Conservation (phyloP, 1,140 invertebrate species). For the Antheraea mylitta region DNA sequence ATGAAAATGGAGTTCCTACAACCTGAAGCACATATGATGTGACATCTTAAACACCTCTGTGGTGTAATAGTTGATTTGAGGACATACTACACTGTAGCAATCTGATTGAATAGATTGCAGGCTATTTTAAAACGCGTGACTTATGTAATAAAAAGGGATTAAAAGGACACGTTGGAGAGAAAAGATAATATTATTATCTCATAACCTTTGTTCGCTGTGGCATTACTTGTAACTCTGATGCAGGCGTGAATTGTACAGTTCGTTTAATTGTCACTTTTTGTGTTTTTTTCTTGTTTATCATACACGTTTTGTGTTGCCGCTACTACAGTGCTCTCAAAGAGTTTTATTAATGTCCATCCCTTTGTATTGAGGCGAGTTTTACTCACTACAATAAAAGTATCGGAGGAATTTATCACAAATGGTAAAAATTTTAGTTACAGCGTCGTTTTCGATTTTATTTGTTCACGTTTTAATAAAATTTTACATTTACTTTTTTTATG, state of each 20-base stretch:
- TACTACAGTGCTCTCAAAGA: background rate
- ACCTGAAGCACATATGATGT: no score
- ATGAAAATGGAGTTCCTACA: no score
- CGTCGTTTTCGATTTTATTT: background rate
- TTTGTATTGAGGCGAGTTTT: background rate
- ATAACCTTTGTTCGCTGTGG: background rate
- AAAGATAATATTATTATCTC: background rate
- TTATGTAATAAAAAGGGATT: background rate
- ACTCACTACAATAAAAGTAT: background rate
- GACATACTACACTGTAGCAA: no score
- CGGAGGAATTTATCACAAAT: background rate
- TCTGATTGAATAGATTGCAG: no score
- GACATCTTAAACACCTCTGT: no score
- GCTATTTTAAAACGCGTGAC: no score
- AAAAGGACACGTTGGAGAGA: background rate
- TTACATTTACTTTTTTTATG: no score
- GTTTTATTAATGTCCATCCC: constrained; percentile 2
- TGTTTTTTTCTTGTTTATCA: background rate
- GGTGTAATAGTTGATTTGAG: no score
- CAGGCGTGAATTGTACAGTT: background rate
- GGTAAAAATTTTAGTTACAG: background rate
- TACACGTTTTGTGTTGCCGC: background rate
- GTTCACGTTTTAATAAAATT: no score
- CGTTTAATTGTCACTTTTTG: background rate
- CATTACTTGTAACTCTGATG: background rate